A percentile compares a stretch with the other conserved stretches of the same genome.
Conservation (phyloP, 1,140 invertebrate genomes). For the Brachystomella parvula region DNA sequence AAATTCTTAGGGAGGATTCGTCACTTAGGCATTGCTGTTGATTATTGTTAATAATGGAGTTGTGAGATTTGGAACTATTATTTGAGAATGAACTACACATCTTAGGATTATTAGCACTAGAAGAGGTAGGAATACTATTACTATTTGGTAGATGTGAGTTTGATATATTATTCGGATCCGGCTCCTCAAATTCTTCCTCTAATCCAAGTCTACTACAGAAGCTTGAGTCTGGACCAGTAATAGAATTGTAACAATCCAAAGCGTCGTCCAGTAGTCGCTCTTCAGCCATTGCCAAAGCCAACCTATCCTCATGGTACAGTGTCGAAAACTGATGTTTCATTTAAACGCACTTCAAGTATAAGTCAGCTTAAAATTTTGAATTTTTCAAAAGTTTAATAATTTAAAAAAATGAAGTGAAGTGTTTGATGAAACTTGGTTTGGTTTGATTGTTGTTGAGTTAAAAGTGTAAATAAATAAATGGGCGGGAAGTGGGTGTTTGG, state of each 20-base stretch:
- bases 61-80: neutral
- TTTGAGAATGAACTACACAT: constrained; percentile 6
- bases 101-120: constrained; percentile 4
- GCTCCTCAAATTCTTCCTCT: neutral
- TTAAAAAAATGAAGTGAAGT: too few species aligned
- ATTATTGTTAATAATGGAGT: constrained; percentile 3
- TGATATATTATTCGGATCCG: neutral
- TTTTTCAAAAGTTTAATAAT: too few species aligned
- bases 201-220: neutral
- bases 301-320: constrained; percentile 6
- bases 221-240: neutral
- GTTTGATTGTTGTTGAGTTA: too few species aligned
- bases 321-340: constrained; percentile 7
- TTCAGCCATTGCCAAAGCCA: constrained; percentile 4
- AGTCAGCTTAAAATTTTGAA: too few species aligned
- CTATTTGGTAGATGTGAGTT: neutral
- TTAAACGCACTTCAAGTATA: neutral
- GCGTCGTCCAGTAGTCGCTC: neutral
- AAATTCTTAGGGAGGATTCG: neutral
- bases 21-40: neutral
- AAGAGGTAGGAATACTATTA: neutral
- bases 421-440: too few species aligned
- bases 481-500: neutral
- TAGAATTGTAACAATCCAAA: neutral
- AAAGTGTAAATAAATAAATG: too few species aligned